Evolutionary conservation across 2,888 invertebrate genomes (phyloP).

Genomic region (Argynnis bischoffii): DNA sequence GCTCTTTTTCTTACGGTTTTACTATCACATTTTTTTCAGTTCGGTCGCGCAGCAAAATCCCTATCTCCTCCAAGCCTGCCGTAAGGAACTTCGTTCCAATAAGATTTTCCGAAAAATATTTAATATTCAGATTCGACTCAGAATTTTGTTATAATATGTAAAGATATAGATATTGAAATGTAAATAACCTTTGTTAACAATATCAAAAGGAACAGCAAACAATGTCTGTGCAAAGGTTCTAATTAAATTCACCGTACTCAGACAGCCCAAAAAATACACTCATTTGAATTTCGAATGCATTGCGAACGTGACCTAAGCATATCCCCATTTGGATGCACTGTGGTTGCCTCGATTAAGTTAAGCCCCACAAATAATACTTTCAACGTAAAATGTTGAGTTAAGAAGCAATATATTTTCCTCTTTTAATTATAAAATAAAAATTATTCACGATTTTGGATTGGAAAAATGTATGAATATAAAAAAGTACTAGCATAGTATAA

Average conservation of each 20-base stretch:
- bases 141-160: too few relatives aligned
- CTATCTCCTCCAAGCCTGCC: too few relatives aligned
- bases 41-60: too few relatives aligned
- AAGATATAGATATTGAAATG: neutral
- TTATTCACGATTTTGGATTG: too few relatives aligned
- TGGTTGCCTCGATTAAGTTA: slow-evolving; percentile 41
- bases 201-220: slow-evolving; percentile 35
- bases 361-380: slow-evolving; percentile 40
- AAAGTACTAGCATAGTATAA: neutral
- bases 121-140: too few relatives aligned
- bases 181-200: slow-evolving; percentile 29
- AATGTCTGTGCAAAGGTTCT: slow-evolving; percentile 46
- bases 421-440: neutral
- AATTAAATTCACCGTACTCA: slow-evolving; percentile 73
- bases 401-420: slow-evolving; percentile 12
- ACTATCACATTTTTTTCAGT: too few relatives aligned
- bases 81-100: too few relatives aligned
- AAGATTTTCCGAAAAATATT: too few relatives aligned
- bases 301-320: slow-evolving; percentile 67
- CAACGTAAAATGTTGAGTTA: slow-evolving; percentile 21
- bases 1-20: too few relatives aligned
- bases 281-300: slow-evolving; percentile 78
- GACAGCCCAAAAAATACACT: slow-evolving; percentile 74
- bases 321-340: slow-evolving; percentile 68
- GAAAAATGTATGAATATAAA: neutral